Evolutionary conservation across 35 echinoderm and acorn worm species (phyloP).

Genomic region (Acanthaster planci): DNA sequence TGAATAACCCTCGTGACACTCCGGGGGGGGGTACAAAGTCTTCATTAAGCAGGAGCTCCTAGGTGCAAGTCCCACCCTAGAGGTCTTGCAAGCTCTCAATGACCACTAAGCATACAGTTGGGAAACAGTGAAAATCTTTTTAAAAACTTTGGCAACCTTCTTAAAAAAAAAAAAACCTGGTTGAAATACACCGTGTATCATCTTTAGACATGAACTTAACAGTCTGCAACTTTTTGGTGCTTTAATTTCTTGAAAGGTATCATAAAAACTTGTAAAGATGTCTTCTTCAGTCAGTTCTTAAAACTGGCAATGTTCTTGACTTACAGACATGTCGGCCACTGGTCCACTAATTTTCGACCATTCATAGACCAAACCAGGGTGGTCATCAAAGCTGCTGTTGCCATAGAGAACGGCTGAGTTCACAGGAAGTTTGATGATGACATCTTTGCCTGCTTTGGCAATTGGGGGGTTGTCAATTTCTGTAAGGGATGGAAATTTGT

Average conservation of each 20-base stretch:
- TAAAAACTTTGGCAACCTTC: no score
- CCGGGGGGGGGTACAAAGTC: no score
- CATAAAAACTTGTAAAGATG: not conserved
- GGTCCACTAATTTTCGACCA: slow-evolving; percentile 67
- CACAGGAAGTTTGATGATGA: slow-evolving; percentile 78
- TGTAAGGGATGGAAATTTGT: not conserved
- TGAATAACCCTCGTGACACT: no score
- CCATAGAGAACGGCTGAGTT: slow-evolving; percentile 71
- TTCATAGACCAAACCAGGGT: slow-evolving; percentile 63
- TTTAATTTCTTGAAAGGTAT: no score
- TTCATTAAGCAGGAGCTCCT: no score
- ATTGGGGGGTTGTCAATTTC: slow-evolving; percentile 77
- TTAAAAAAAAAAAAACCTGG: no score
- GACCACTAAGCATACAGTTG: no score
- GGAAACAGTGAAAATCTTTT: no score
- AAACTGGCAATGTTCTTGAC: not conserved
- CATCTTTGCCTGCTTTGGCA: slow-evolving; percentile 78
- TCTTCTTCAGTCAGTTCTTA: not conserved
- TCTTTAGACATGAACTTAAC: not conserved
- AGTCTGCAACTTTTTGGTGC: not conserved
- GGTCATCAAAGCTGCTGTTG: slow-evolving; percentile 77
- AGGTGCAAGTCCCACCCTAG: no score
- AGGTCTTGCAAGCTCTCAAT: no score
- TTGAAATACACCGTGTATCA: no score
- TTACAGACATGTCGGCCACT: slow-evolving; percentile 74